Percentiles rank a stretch among this genome's conserved stretches.
Conservation (phyloP, 2,113 vertebrate species). For the Oenanthe oenanthe region DNA sequence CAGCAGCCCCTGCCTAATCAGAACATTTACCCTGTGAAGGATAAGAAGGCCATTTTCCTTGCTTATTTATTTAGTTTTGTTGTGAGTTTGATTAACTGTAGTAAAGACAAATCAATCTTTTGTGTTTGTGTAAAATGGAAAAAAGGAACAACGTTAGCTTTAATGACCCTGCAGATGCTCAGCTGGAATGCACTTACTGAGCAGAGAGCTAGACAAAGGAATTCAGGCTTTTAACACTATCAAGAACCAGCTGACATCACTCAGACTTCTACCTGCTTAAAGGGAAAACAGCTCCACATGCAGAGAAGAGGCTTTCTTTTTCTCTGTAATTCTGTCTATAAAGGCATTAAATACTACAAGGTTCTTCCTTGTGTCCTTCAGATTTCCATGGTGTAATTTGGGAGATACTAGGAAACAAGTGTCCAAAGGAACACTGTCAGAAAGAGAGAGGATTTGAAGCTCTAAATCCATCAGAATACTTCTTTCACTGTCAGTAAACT, state of each 20-base stretch:
- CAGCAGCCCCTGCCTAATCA: slow-evolving; percentile 33
- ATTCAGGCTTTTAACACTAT: slow-evolving; percentile 68
- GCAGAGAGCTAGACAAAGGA: slow-evolving; percentile 69
- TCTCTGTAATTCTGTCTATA: slow-evolving; percentile 31
- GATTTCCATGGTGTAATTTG: background rate
- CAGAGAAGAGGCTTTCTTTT: slow-evolving; percentile 20
- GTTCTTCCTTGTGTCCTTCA: background rate
- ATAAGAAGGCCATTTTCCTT: slow-evolving; percentile 53
- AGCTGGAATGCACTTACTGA: slow-evolving; percentile 68
- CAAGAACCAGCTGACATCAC: slow-evolving; percentile 59
- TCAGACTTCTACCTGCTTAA: slow-evolving; percentile 61
- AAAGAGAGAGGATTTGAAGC: background rate
- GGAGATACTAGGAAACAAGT: background rate
- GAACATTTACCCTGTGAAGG: slow-evolving; percentile 21
- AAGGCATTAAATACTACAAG: background rate
- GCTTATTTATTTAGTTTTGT: slow-evolving; percentile 36
- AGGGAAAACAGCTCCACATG: background rate
- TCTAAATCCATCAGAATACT: background rate
- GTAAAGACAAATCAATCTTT: slow-evolving; percentile 53
- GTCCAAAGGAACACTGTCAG: background rate
- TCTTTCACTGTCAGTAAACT: background rate
- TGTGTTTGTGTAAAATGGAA: slow-evolving; percentile 36
- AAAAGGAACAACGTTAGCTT: slow-evolving; percentile 63
- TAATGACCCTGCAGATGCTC: slow-evolving; percentile 58
- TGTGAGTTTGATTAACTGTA: slow-evolving; percentile 36